phyloP scores from a whole-genome alignment of 2,797 vertebrate genomes.

The Acipenser oxyrinchus region DNA sequence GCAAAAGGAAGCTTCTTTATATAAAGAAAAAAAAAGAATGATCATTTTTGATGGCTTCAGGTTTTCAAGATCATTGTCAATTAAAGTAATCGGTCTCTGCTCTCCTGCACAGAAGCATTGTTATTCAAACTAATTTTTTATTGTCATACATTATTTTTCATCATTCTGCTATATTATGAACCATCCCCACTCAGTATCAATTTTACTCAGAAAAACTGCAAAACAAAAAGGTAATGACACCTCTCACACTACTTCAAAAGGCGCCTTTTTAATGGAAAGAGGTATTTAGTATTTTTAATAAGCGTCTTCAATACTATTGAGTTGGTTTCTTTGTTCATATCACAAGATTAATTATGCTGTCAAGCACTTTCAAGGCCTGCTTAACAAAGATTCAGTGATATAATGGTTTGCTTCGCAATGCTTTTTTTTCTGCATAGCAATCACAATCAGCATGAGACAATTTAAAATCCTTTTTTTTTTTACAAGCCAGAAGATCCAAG shows the following conservation, averaged over 20 bases:
- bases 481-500: constrained; percentile 78
- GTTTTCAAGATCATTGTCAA: constrained; percentile 14
- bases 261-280: constrained; percentile 61
- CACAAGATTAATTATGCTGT: constrained; percentile 99
- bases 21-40: constrained; percentile 9
- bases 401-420: constrained; percentile 83
- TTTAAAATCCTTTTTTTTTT: constrained; percentile 81
- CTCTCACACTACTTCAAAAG: constrained; percentile 67
- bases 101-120: constrained; percentile 47
- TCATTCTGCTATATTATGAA: constrained; percentile 48
- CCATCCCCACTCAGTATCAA: constrained; percentile 54
- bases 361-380: constrained; percentile 97
- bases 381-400: constrained; percentile 99
- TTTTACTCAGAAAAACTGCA: constrained; percentile 60
- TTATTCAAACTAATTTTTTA: constrained; percentile 69
- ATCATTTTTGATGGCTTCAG: constrained; percentile 10
- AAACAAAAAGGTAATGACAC: constrained; percentile 58
- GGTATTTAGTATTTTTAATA: constrained; percentile 99
- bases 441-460: constrained; percentile 97
- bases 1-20: no score
- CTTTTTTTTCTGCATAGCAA: constrained; percentile 81
- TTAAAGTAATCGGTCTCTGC: constrained; percentile 25
- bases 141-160: constrained; percentile 71
- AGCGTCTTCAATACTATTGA: constrained; percentile 99
- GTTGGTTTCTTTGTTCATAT: constrained; percentile 99